Evolutionary conservation across 2,113 vertebrate species (phyloP), one percentile per base, ranked within the genome.

Genomic region (Pelobates fuscus): DNA sequence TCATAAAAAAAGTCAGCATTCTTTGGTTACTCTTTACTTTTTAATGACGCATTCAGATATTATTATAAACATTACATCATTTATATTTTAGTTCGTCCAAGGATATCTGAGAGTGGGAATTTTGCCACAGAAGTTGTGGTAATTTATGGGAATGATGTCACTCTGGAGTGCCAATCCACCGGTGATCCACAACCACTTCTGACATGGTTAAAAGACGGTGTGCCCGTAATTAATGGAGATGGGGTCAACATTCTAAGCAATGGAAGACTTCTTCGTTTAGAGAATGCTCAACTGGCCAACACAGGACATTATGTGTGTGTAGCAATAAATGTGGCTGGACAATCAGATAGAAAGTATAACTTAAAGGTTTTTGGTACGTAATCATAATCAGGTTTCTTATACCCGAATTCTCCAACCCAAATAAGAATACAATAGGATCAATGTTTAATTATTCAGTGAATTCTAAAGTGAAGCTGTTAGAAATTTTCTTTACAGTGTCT

Each of bases 171-270:
- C 8, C 85, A 90, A 29, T 93, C 84, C 0, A 88, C 91, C 14
- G 97, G 97, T 0, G 44, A 90, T 15, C 97, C 97, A 0, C 88
- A 83, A 1, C 97, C 97, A 0, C 80, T 89, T 0, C 44, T 99
- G 73, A 88, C 84, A 0, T 99, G 97, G 97, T 84, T 96, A 82
- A 98, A 95, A 81, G 97, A 99, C 0, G 96, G 95, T 0, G 90
- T 32, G 5, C 90, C 89, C 0, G 77, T 98, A 78, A 67, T 60
- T 2, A 78, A 81, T 1, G 87, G 84, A 18, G 80, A 78, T 3
- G 90, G 85, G 0, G 27, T 87, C 2, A 85, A 73, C 0, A 78
- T 95, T 64, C 79, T 93, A 52, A 88, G 82, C 0, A 91, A 91
- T 2, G 95, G 95, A 1, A 84, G 37, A 4, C 49, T 90, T 14